Evolutionary conservation across 2,888 invertebrate genomes (phyloP).

Genomic region (Perizoma flavofasciatum): DNA sequence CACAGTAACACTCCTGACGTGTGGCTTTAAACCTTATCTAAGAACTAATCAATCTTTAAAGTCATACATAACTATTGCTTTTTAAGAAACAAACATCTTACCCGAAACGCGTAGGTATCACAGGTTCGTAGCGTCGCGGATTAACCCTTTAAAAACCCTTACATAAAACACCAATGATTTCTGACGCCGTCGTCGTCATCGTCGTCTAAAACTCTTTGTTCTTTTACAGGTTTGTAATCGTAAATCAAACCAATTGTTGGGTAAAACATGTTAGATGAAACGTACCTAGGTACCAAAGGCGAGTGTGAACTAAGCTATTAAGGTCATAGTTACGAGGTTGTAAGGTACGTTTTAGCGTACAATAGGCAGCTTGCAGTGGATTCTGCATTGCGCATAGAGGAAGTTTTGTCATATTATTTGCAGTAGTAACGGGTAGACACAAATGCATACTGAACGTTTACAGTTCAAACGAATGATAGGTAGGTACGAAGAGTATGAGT

Average conservation of each 20-base stretch:
- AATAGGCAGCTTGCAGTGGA: conserved; percentile 6
- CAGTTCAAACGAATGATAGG: not conserved
- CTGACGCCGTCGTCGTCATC: not conserved
- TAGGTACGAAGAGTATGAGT: not conserved
- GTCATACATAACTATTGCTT: too few relatives aligned
- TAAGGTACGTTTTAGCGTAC: conserved; percentile 9
- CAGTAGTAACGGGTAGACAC: conserved; percentile 8
- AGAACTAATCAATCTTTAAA: too few relatives aligned
- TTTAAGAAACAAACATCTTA: too few relatives aligned
- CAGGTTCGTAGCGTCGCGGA: too few relatives aligned
- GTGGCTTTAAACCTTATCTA: too few relatives aligned
- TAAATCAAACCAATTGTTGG: conserved; percentile 19
- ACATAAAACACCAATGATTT: not conserved
- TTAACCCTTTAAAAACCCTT: too few relatives aligned
- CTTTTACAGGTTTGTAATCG: conserved; percentile 10
- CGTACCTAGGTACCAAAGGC: not conserved
- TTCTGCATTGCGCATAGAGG: conserved; percentile 28
- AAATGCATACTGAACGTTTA: conserved; percentile 4
- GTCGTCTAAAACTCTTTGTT: not conserved
- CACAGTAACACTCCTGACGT: too few relatives aligned
- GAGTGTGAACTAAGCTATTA: conserved; percentile 12
- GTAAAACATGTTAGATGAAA: conserved; percentile 13
- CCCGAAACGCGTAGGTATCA: too few relatives aligned
- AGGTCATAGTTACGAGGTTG: not conserved
- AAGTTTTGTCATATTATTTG: conserved; percentile 27